These are phyloP conservation scores for Engystomops pustulosus DNA, from an alignment of 2,113 vertebrate genomes.

Conservation along the genomic window DNA sequence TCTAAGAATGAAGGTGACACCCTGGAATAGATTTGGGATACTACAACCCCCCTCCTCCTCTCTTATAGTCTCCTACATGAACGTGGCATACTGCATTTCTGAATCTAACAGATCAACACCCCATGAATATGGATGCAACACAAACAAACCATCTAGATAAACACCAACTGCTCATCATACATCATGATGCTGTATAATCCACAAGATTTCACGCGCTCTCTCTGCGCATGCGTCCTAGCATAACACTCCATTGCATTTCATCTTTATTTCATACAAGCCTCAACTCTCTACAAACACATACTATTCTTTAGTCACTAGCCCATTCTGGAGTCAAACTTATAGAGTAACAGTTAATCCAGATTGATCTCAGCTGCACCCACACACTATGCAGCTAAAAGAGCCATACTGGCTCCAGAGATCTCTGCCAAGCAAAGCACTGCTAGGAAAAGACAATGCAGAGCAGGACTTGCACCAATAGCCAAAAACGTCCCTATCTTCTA, in stretches of 20 bases:
- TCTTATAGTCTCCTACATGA: not conserved
- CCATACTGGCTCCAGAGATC: slow-evolving; percentile 3
- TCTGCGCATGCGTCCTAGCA: slow-evolving; percentile 47
- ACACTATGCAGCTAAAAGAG: slow-evolving; percentile 40
- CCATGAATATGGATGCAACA: slow-evolving; percentile 18
- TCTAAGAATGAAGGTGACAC: slow-evolving; percentile 18
- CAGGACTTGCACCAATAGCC: not conserved
- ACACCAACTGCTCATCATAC: slow-evolving; percentile 37
- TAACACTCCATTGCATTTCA: not conserved
- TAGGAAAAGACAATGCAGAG: not conserved
- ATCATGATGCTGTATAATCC: slow-evolving; percentile 31
- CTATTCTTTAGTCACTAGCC: not conserved
- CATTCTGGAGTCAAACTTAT: not conserved
- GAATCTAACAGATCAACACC: slow-evolving; percentile 18
- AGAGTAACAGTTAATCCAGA: slow-evolving; percentile 41
- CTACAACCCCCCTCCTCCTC: slow-evolving; percentile 29
- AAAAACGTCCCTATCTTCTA: not conserved
- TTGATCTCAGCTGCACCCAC: slow-evolving; percentile 31
- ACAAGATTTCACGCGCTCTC: not conserved
- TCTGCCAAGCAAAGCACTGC: not conserved
- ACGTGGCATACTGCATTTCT: slow-evolving; percentile 6
- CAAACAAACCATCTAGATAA: slow-evolving; percentile 24
- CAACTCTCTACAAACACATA: not conserved
- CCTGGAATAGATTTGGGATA: not conserved
- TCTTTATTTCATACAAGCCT: not conserved